Base-by-base conservation (phyloP, 2,113 vertebrate species). In the Taxidea taxus region DNA sequence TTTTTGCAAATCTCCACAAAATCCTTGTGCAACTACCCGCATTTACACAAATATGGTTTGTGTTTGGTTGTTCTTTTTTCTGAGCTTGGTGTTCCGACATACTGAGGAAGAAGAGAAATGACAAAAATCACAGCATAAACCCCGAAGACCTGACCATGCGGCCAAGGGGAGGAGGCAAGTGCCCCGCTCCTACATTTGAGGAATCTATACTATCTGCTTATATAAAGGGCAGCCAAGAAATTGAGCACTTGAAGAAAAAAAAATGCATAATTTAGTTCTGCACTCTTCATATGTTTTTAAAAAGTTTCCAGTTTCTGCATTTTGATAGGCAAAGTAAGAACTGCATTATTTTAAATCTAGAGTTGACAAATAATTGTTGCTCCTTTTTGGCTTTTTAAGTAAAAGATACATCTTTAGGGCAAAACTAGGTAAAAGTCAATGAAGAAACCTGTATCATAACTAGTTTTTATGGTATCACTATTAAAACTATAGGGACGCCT, bases 301-400 rank as follows among this genome's bases (percentile, higher is more conserved):
- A 42, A 74, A 80, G 18, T 80, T 15, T 64, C 47, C 29, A 31
- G 23, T 60, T 82, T 94, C 66, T 54, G 37, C 54, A 96, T 49
- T 90, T 68, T 82, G 90, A 90, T n/a, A 68, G 70, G 75, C 47
- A 96, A 94, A 54, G 75, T 86, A 4, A 89, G 31, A 56, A 7
- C 12, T 23, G 47, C 18, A 89, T 37, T 39, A 56, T 49, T 72
- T 92, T 91, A 62, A 74, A 77, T 66, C n/a, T 51, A 77, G 31
- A 91, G 25, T 14, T 80, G 29, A 5, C 80, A 94, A 93, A 49
- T 54, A 51, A 84, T n/a, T 68, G 9, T 54, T 47, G 27, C 29
- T 94, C 96, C 77, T 88, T 84, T 42, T 83, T 84, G 81, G 2
- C n/a, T 29, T 68, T 91, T n/a, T n/a, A 93, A 88, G 77, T 80